phyloP scores from a whole-genome alignment of 2,888 invertebrate species.

The Fragum whitleyi region DNA sequence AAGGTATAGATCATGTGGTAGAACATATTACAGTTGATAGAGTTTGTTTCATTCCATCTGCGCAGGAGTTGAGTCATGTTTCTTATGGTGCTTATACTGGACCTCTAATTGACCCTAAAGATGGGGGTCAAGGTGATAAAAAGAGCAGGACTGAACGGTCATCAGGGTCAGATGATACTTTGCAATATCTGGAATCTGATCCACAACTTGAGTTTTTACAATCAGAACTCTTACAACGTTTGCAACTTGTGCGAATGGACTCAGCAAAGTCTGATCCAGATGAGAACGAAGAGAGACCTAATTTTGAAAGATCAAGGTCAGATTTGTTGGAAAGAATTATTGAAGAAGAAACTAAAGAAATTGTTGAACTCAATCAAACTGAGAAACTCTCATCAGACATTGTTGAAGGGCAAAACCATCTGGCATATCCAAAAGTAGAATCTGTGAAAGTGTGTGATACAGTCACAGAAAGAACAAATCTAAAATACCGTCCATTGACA shows the following conservation, averaged over 20 bases:
- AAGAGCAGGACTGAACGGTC: slow-evolving; percentile 15
- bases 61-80: not conserved
- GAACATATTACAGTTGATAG: slow-evolving; percentile 9
- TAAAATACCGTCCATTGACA: not conserved
- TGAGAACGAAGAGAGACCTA: slow-evolving; percentile 20
- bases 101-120: not conserved
- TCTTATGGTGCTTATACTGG: not conserved
- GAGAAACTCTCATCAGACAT: not conserved
- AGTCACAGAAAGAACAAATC: slow-evolving; percentile 1
- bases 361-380: not conserved
- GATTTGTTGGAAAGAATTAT: slow-evolving; percentile 20
- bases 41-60: not conserved
- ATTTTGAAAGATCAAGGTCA: slow-evolving; percentile 19
- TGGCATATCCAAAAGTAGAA: slow-evolving; percentile 15
- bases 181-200: slow-evolving; percentile 17
- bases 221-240: slow-evolving; percentile 19
- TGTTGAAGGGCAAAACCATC: not conserved
- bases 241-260: slow-evolving; percentile 22
- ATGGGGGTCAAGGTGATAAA: not conserved
- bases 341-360: slow-evolving; percentile 17
- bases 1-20: slow-evolving; percentile 6
- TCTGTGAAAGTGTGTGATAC: slow-evolving; percentile 22
- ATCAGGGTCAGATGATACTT: slow-evolving; percentile 20
- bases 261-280: slow-evolving; percentile 20
- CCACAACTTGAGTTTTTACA: slow-evolving; percentile 10